Base-by-base conservation (phyloP, 1,140 invertebrate species). In the Euura saliciscinereae region DNA sequence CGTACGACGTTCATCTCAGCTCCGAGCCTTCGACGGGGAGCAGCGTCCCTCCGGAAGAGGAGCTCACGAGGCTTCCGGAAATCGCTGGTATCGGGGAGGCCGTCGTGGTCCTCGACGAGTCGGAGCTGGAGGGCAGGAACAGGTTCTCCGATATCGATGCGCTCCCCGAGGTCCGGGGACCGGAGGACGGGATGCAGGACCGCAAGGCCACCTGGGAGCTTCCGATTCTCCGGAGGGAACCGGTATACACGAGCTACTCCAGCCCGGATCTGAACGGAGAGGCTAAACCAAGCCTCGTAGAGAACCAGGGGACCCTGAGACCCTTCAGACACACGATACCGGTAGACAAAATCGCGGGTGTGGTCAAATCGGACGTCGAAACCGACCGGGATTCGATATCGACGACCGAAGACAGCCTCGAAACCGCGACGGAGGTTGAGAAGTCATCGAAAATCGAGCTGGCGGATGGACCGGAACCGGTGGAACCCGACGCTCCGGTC, bases 161-260 rank as follows among this genome's bases (percentile, higher is more conserved):
- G 0, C 11, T 8, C 66, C 13, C 42, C 66, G 71, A 77, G 59
- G 73, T 75, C 0, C 75, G 71, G 2, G 75, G 76, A 8, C 28
- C 28, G 0, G 71, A 79, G 6, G 68, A 76, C 6, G 66, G 64
- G 5, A 13, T 75, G n/a, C 68, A 68, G 2, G 75, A 79, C 28
- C 45, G 78, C 66, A 73, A 80, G 74, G 8, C 68, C 76, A 0
- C 72, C 79, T 43, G 51, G 67, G 6, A 74, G 71, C 28, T 66
- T 45, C 5, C 76, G 72, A 8, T 42, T 67, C 44, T 69, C 5
- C 42, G 13, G 51, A 83, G 84, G 70, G 86, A 87, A 75, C 90
- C 91, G 10, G 79, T 92, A 68, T 93, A 93, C 71, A 92, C 91
- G 5, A 92, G 91, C 77, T 93, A 92, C 79, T 91, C 90, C 44